These are phyloP conservation scores for Phortica magna DNA, from an alignment of 2,888 invertebrate species.

Conservation along the genomic window DNA sequence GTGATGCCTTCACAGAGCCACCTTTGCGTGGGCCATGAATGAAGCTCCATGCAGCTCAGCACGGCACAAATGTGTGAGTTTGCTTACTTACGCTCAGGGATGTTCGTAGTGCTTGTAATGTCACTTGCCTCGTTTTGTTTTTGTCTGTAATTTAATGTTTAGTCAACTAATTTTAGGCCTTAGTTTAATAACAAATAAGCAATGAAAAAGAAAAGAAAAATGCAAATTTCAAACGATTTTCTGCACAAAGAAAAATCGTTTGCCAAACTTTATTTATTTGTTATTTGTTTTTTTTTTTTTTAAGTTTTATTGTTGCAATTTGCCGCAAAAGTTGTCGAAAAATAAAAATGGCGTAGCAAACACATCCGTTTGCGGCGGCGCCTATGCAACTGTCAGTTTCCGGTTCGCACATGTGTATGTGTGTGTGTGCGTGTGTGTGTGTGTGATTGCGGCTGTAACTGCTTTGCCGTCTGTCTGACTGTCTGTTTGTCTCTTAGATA, in stretches of 20 bases:
- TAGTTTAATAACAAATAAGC: background rate
- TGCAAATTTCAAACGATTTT: constrained; percentile 12
- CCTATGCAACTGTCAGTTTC: constrained; percentile 26
- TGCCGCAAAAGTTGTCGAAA: background rate
- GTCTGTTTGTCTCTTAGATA: background rate
- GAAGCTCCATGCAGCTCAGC: background rate
- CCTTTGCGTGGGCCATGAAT: constrained; percentile 77
- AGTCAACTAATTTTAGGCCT: background rate
- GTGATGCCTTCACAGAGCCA: constrained; percentile 80
- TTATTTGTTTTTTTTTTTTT: too few species aligned
- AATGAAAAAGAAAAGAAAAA: background rate
- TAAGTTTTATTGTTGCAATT: too few species aligned
- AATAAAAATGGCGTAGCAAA: constrained; percentile 8
- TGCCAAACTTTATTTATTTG: too few species aligned
- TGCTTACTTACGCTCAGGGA: too few species aligned
- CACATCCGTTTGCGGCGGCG: constrained; percentile 27
- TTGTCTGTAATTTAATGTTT: too few species aligned
- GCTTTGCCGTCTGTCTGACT: background rate
- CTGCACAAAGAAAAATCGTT: too few species aligned
- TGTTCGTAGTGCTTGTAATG: too few species aligned
- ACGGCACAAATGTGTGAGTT: too few species aligned
- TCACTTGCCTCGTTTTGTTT: too few species aligned
- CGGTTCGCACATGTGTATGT: constrained; percentile 38
- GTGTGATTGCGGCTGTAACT: constrained; percentile 6
- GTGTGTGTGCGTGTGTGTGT: constrained; percentile 23